phyloP scores from a whole-genome alignment of 2,888 invertebrate species.

The Tupiocoris notatus region DNA sequence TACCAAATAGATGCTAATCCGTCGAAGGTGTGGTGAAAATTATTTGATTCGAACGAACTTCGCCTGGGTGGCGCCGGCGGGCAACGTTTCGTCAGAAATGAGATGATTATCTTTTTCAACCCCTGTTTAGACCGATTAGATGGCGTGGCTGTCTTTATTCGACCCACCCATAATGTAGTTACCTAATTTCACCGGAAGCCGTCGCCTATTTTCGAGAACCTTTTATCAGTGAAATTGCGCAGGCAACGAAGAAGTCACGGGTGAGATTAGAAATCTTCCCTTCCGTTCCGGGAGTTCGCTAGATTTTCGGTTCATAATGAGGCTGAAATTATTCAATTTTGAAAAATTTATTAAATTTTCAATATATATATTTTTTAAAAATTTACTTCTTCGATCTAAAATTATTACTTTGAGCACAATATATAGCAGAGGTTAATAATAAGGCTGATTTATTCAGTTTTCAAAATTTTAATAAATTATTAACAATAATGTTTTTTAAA shows the following conservation, averaged over 20 bases:
- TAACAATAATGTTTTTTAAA: too few relatives aligned
- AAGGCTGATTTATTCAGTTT: too few relatives aligned
- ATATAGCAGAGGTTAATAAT: too few relatives aligned
- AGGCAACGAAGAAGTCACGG: background rate
- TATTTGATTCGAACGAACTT: conserved; percentile 15
- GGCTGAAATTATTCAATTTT: too few relatives aligned
- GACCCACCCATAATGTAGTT: background rate
- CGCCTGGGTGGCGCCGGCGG: conserved; percentile 35
- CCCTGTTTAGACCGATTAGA: conserved; percentile 14
- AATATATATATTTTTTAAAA: too few relatives aligned
- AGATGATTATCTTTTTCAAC: conserved; percentile 37
- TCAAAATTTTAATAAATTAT: too few relatives aligned
- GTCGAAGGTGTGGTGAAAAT: conserved; percentile 34
- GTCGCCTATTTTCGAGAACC: background rate
- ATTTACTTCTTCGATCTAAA: too few relatives aligned
- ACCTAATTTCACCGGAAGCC: background rate
- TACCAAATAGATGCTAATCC: conserved; percentile 38
- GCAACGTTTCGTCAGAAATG: conserved; percentile 25
- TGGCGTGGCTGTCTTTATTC: background rate
- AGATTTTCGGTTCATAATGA: too few relatives aligned
- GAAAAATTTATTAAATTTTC: too few relatives aligned
- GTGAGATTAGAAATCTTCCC: too few relatives aligned
- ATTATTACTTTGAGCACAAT: too few relatives aligned
- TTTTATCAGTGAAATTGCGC: background rate
- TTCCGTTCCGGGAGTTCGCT: too few relatives aligned